A percentile compares a stretch with the other conserved stretches of the same genome.
Evolutionary conservation across 2,888 invertebrate species (phyloP).

Genomic region (Drosophila demipolita): DNA sequence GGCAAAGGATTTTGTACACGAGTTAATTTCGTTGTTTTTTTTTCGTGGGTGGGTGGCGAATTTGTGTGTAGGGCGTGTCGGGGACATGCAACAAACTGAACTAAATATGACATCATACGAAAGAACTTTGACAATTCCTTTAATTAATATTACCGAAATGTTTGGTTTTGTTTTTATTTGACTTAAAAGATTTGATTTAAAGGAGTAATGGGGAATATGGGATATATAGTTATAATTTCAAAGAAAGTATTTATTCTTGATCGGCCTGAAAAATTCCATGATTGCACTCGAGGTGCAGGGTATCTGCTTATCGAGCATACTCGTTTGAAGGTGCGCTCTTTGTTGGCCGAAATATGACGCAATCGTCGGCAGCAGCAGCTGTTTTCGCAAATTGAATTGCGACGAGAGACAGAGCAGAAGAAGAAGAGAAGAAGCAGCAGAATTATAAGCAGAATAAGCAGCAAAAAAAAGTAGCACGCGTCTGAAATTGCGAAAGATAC

Average conservation of each 20-base stretch:
- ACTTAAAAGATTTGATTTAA: neutral
- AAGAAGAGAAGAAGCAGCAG: neutral
- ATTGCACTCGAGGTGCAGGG: neutral
- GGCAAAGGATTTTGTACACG: constrained; percentile 38
- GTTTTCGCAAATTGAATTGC: neutral
- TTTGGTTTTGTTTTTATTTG: neutral
- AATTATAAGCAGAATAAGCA: neutral
- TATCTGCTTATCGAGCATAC: neutral
- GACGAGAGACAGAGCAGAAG: neutral
- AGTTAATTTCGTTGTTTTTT: neutral
- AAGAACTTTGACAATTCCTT: neutral
- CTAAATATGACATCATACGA: constrained; percentile 45
- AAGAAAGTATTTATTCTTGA: neutral
- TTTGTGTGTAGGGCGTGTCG: constrained; percentile 28
- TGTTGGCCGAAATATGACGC: neutral
- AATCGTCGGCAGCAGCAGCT: neutral
- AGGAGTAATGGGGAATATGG: neutral
- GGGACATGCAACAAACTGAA: constrained; percentile 29
- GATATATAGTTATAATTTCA: neutral
- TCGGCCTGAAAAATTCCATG: too few species aligned
- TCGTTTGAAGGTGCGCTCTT: neutral
- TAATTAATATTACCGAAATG: neutral
- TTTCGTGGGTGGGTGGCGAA: neutral
- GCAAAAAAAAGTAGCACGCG: constrained; percentile 6
- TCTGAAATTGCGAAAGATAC: constrained; percentile 28